Conservation (phyloP, 2,888 invertebrate genomes). For the Hyppa rectilinea region DNA sequence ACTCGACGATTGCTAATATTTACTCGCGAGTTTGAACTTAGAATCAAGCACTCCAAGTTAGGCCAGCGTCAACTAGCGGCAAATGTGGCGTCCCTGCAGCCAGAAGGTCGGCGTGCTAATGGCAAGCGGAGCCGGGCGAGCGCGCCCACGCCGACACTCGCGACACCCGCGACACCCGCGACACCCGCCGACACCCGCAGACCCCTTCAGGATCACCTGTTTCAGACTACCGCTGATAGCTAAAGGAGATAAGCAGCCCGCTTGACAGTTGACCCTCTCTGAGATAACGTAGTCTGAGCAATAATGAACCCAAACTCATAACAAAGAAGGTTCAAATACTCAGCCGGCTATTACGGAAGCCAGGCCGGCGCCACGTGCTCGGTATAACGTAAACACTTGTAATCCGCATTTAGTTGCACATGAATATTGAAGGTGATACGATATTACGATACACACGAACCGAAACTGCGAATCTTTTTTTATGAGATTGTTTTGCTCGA, state of each 20-base stretch:
- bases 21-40: constrained; percentile 11
- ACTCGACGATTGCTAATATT: constrained; percentile 13
- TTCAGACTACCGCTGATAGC: constrained; percentile 49
- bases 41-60: constrained; percentile 11
- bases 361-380: constrained; percentile 68
- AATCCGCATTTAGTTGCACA: constrained; percentile 28
- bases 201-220: constrained; percentile 68
- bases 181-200: constrained; percentile 50
- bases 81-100: constrained; percentile 63
- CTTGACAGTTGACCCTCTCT: constrained; percentile 58
- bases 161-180: constrained; percentile 18
- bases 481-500: constrained; percentile 36
- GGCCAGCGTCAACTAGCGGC: constrained; percentile 8
- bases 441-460: no score
- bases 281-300: constrained; percentile 23
- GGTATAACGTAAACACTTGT: constrained; percentile 59
- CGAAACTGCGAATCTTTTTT: constrained; percentile 19
- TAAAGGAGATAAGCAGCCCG: constrained; percentile 55
- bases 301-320: constrained; percentile 17
- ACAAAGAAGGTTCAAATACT: constrained; percentile 23
- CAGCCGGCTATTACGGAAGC: constrained; percentile 25
- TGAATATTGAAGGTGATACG: constrained; percentile 11
- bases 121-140: constrained; percentile 35
- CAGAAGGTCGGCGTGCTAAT: constrained; percentile 62
- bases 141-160: constrained; percentile 49